phyloP scores from a whole-genome alignment of 2,113 vertebrate genomes.

The Copsychus sechellarum region DNA sequence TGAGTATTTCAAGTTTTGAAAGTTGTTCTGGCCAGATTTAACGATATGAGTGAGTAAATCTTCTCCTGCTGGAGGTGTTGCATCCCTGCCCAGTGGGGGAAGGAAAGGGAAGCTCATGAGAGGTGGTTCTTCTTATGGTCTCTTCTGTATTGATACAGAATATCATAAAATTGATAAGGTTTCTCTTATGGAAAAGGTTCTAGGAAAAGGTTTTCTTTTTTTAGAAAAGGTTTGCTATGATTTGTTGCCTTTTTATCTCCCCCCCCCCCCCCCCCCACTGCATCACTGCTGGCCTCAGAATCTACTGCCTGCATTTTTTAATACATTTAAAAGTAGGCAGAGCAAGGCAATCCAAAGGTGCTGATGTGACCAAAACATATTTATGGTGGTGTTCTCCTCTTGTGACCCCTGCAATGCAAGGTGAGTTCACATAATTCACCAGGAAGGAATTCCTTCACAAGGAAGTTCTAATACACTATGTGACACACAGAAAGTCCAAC shows the following conservation, averaged over 20 bases:
- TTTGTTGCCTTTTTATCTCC: not conserved
- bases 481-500: not conserved
- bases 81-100: not conserved
- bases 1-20: not conserved
- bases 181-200: not conserved
- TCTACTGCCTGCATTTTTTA: not conserved
- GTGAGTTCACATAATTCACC: not conserved
- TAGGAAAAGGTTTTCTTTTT: not conserved
- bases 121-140: not conserved
- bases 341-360: not conserved
- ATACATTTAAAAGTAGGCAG: not conserved
- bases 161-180: fast-evolving
- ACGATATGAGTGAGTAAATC: not conserved
- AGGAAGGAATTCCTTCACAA: not conserved
- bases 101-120: not conserved
- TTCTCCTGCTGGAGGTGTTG: not conserved
- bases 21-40: not conserved
- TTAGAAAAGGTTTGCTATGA: not conserved
- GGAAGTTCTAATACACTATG: not conserved
- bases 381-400: not conserved
- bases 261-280: fast-evolving
- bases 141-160: not conserved
- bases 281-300: not conserved
- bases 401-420: not conserved
- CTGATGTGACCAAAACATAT: not conserved